A percentile compares a stretch with the other conserved stretches of the same genome.
These are phyloP conservation scores for Bucco capensis DNA, from an alignment of 2,113 vertebrate species.

Conservation along the genomic window DNA sequence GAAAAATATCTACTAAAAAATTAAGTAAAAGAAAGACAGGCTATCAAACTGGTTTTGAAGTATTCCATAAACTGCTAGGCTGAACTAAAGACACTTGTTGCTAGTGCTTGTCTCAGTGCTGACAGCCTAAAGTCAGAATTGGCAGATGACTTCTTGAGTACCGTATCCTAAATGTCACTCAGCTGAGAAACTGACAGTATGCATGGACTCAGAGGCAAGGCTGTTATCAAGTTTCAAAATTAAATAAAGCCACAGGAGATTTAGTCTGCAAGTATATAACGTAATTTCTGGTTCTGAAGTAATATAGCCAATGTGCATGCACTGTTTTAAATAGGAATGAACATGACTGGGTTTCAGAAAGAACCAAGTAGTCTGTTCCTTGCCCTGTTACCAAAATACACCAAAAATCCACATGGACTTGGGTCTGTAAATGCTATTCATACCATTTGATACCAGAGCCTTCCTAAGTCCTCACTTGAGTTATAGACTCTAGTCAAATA, in stretches of 20 bases:
- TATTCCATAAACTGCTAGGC: not conserved
- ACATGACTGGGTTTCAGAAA: not conserved
- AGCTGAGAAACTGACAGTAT: not conserved
- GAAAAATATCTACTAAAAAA: not conserved
- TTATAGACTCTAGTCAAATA: not conserved
- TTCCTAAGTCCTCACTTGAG: not conserved
- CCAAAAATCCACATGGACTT: not conserved
- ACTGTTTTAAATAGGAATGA: not conserved
- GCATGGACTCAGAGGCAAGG: not conserved
- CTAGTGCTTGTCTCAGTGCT: not conserved
- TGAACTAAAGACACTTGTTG: not conserved
- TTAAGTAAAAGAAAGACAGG: not conserved
- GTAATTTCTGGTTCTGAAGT: not conserved
- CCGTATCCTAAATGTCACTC: not conserved
- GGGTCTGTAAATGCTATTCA: not conserved
- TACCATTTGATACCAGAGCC: not conserved
- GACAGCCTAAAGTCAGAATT: not conserved
- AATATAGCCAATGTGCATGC: not conserved
- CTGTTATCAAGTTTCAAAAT: not conserved
- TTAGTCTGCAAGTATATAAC: not conserved
- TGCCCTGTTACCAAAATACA: not conserved
- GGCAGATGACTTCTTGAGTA: not conserved
- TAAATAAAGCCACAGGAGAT: not conserved
- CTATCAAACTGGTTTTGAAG: not conserved
- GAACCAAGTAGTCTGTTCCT: not conserved